Evolutionary conservation across 2,113 vertebrate genomes (phyloP), one percentile per base, ranked within the genome.

Genomic region (Channa maculata): DNA sequence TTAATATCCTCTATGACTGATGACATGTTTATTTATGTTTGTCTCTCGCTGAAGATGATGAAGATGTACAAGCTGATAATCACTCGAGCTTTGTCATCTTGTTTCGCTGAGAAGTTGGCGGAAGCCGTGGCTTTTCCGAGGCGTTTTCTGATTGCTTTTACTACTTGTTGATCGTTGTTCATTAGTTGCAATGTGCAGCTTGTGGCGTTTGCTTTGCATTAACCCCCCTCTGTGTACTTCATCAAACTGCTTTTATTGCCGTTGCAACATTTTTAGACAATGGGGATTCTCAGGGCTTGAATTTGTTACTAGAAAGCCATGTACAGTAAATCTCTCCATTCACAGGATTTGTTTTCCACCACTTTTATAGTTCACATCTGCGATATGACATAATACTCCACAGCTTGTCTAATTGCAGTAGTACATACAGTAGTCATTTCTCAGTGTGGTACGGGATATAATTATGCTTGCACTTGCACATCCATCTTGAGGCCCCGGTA

Each of bases 21-120:
- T 82, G 78, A 71, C 85, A 84, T 79, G 74, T 87, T 85, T 85
- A 83, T 88, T 86, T 84, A 87, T 78, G 60, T 74, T 24, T 48
- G 57, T 64, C 63, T 79, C 53, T 58, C 41, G 63, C 63, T 78
- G 63, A 73, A 15, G 70, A 66, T 69, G 75, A 83, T 67, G 60
- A 79, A 68, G 62, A 13, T 43, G 0, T 51, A 37, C 58, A 54
- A 46, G 76, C 75, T 70, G 59, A 73, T 85, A 68, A 88, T 90
- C 71, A 84, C 71, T 64, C 3, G 14, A 57, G 59, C 75, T 83
- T 78, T 87, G 57, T 63, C 72, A 71, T 73, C 48, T 85, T 72
- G 68, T 66, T 85, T 67, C 70, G 51, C 71, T 57, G 62, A 49
- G 62, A 77, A 71, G 60, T 44, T 70, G 74, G 82, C 57, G 67